A percentile compares a stretch with the other conserved stretches of the same genome.
These are phyloP conservation scores for Andrena flavipes DNA, from an alignment of 2,888 invertebrate species.

Conservation along the genomic window DNA sequence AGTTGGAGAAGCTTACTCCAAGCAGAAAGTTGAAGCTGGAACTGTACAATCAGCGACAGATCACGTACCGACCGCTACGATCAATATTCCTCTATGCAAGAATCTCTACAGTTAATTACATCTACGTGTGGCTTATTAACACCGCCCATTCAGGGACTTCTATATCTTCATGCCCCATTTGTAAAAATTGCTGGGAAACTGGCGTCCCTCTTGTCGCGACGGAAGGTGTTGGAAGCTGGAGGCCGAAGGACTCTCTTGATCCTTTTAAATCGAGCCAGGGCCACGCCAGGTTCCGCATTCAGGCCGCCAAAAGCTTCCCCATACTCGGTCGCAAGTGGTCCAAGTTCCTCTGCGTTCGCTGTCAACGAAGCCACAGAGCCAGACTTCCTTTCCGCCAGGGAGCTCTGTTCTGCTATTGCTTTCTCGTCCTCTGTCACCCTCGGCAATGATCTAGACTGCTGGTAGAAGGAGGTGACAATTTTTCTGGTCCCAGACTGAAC, in stretches of 20 bases:
- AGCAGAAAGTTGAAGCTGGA: not conserved
- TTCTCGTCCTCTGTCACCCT: slow-evolving; percentile 28
- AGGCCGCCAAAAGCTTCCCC: slow-evolving; percentile 78
- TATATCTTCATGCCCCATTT: not conserved
- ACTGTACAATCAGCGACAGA: not conserved
- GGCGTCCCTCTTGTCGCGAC: not conserved
- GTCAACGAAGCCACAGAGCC: slow-evolving; percentile 48
- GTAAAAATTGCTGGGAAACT: not conserved
- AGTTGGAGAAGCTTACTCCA: not conserved
- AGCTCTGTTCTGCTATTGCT: not conserved
- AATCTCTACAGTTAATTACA: not conserved
- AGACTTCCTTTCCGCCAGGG: slow-evolving; percentile 2
- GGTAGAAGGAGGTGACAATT: not conserved
- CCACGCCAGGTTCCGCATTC: slow-evolving; percentile 66
- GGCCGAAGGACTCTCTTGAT: slow-evolving; percentile 71
- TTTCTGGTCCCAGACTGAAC: no score
- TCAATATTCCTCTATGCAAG: not conserved
- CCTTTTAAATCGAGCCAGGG: slow-evolving; percentile 75
- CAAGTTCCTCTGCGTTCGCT: slow-evolving; percentile 61
- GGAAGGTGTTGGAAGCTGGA: slow-evolving; percentile 16
- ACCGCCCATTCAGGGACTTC: not conserved
- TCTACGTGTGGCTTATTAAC: not conserved
- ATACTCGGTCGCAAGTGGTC: slow-evolving; percentile 72
- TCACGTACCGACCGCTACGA: not conserved
- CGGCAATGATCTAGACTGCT: slow-evolving; percentile 8